Base-by-base conservation (phyloP, 1,140 invertebrate species). In the Cepaea nemoralis region DNA sequence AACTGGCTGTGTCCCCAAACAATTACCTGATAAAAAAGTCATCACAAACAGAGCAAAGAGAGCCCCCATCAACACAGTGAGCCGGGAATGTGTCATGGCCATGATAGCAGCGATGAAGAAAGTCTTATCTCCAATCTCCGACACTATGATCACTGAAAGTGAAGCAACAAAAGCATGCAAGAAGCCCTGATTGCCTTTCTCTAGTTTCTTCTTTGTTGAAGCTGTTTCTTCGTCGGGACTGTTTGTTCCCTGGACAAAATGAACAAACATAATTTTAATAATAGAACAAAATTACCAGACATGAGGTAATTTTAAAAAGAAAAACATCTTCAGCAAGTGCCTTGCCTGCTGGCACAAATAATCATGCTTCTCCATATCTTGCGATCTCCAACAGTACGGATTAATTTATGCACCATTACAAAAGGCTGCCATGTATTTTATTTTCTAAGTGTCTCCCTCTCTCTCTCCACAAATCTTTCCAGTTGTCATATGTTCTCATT, bases 91-190 rank as follows among this genome's bases (percentile, higher is more conserved):
- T 89, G 96, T 94, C 97, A 99, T 99, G 2, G 98, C 97, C 97
- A 99, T 98, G 83, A 99, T 99, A 85, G 98, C 98, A 59, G 98
- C 98, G 87, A 99, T 99, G 92, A 99, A 99, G 92, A 99, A 99
- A n/a, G 98, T 99, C 92, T 99, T 99, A 92, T 99, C 98, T 0
- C 98, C 98, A 42, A 99, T 92, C 93, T 99, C 98, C 6, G 97
- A 99, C 16, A 99, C 97, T 71, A 99, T 93, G 84, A 99, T 99
- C 42, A 99, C 96, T 45, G 97, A 98, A 80, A 99, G 92, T 0
- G 98, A 96, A 66, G 97, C 97, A 63, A 99, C 89, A 91, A 99
- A 99, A 5, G 96, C 98, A 93, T 99, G 97, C 86, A 97, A 92
- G 92, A 99, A 99, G 74, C 95, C 96, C 22, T 77, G 67, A 66